Percentiles rank a stretch among this genome's conserved stretches.
Evolutionary conservation across 2,113 vertebrate species (phyloP).

Genomic region (Poecile atricapillus): DNA sequence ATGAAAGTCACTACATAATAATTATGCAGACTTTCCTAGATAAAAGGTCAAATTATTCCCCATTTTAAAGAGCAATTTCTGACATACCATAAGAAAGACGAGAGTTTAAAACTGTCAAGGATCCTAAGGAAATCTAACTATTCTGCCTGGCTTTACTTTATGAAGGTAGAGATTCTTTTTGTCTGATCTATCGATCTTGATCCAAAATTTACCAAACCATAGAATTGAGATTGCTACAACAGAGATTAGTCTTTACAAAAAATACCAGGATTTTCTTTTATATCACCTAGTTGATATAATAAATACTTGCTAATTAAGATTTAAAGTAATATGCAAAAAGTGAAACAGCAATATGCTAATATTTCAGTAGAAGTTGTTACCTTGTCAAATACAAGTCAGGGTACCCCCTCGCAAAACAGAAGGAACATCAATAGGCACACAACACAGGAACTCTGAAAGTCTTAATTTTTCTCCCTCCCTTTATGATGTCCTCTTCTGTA

Average conservation of each 20-base stretch:
- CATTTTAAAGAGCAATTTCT: neutral
- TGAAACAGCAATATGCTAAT: neutral
- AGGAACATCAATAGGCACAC: neutral
- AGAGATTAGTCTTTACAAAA: neutral
- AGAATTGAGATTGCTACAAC: neutral
- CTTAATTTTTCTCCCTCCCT: neutral
- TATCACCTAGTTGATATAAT: neutral
- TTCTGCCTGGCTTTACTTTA: neutral
- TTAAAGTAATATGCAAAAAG: neutral
- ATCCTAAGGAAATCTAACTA: neutral
- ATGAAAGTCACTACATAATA: neutral
- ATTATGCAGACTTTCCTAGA: neutral
- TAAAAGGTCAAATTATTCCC: neutral
- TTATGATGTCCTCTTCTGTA: neutral
- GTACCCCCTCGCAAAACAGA: neutral
- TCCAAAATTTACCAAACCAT: neutral
- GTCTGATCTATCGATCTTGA: neutral
- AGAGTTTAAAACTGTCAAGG: neutral
- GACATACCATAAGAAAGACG: neutral
- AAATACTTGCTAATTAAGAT: neutral
- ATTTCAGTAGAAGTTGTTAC: neutral
- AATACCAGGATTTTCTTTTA: neutral
- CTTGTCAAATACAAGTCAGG: neutral
- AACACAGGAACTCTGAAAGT: neutral
- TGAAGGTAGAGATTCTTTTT: neutral